These are phyloP conservation scores for Virgularia gustaviana DNA, from an alignment of 92 coral and sea anemone genomes.

Conservation along the genomic window DNA sequence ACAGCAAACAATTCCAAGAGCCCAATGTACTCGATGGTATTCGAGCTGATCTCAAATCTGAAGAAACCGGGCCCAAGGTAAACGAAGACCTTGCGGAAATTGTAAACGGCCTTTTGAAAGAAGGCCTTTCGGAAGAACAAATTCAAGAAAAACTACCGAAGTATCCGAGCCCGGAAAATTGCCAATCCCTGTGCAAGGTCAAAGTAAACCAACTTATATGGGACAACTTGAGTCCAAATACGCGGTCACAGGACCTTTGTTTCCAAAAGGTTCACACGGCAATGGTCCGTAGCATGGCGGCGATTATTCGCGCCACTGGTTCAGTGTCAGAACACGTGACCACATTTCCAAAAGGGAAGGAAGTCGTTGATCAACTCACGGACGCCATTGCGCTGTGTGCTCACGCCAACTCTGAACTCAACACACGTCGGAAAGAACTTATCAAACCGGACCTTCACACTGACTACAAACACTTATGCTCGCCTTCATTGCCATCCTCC, in stretches of 20 bases:
- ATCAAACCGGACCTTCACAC: constrained; percentile 56
- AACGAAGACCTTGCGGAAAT: constrained; percentile 51
- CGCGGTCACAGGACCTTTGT: constrained; percentile 47
- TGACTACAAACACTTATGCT: constrained; percentile 38
- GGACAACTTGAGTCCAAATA: constrained; percentile 49
- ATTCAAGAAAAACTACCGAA: constrained; percentile 51
- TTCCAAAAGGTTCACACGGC: constrained; percentile 48
- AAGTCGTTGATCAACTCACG: constrained; percentile 38
- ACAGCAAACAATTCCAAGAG: constrained; percentile 44
- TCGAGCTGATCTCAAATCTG: constrained; percentile 42
- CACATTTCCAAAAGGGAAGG: constrained; percentile 36
- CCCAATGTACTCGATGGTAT: constrained; percentile 44
- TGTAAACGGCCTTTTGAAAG: constrained; percentile 45
- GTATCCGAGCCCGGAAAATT: constrained; percentile 54
- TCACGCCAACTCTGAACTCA: constrained; percentile 55
- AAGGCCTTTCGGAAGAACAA: constrained; percentile 48
- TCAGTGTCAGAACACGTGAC: constrained; percentile 23
- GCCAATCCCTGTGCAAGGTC: constrained; percentile 46
- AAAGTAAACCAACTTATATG: constrained; percentile 50
- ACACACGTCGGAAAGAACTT: constrained; percentile 44
- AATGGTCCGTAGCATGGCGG: constrained; percentile 41
- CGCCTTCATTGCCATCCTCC: constrained; percentile 38
- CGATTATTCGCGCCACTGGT: constrained; percentile 24
- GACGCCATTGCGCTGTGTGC: constrained; percentile 58
- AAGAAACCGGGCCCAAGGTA: constrained; percentile 46